A percentile compares a stretch with the other conserved stretches of the same genome.
phyloP scores from a whole-genome alignment of 2,888 invertebrate genomes.

The Ashinkailepas kermadecensis region DNA sequence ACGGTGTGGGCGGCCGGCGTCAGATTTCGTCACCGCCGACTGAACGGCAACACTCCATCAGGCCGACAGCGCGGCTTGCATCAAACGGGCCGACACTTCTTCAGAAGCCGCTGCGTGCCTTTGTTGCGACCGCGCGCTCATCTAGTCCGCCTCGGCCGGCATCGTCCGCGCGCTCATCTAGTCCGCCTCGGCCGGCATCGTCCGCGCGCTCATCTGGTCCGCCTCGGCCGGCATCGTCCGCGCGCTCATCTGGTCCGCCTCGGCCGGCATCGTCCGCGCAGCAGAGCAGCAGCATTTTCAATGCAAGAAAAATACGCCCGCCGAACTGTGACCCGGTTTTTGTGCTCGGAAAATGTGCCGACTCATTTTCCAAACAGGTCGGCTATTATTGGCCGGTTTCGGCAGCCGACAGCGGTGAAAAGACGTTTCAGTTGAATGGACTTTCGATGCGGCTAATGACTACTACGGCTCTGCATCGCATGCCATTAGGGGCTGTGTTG shows the following conservation, averaged over 20 bases:
- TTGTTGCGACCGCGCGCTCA: neutral
- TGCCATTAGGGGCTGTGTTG: neutral
- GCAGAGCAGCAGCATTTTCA: neutral
- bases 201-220: too few relatives aligned
- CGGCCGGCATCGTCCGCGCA: too few relatives aligned
- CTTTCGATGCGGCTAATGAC: neutral
- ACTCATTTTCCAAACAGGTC: constrained; percentile 2
- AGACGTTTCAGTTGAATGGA: constrained; percentile 4
- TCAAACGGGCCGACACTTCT: neutral
- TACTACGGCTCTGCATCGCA: neutral
- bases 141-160: too few relatives aligned
- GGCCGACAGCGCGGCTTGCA: neutral
- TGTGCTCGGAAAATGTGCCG: neutral
- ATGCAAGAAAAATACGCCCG: constrained; percentile 8
- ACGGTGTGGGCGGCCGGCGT: too few relatives aligned
- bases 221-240: too few relatives aligned
- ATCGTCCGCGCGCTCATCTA: too few relatives aligned
- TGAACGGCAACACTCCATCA: neutral
- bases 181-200: too few relatives aligned
- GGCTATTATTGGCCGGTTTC: neutral
- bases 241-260: too few relatives aligned
- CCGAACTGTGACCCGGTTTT: constrained; percentile 4
- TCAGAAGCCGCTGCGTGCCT: neutral
- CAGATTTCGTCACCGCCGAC: too few relatives aligned
- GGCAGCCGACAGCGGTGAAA: neutral